phyloP scores from a whole-genome alignment of 1,140 invertebrate species.

The Atta cephalotes region DNA sequence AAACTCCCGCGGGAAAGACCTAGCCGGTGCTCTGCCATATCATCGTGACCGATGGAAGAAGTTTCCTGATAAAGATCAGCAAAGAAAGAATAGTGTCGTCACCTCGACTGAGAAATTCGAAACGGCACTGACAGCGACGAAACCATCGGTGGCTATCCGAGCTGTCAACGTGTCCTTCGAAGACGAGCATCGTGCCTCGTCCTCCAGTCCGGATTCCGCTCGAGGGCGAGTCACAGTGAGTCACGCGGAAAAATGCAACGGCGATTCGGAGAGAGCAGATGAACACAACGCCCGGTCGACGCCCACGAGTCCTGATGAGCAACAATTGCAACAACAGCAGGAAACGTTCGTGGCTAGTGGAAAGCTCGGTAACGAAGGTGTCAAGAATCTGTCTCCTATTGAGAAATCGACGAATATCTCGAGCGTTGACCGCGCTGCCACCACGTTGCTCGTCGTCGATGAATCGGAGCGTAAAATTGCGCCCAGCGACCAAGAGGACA shows the following conservation, averaged over 20 bases:
- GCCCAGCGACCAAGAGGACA: conserved; percentile 66
- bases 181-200: conserved; percentile 16
- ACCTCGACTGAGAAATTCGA: conserved; percentile 23
- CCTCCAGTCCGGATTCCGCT: conserved; percentile 21
- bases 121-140: neutral
- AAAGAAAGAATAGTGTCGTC: neutral
- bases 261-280: neutral
- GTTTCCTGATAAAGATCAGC: neutral
- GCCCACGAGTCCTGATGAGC: conserved; percentile 48
- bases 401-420: conserved; percentile 67
- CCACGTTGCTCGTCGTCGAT: conserved; percentile 82
- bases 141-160: neutral
- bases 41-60: conserved; percentile 17
- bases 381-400: conserved; percentile 26
- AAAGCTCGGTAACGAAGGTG: neutral
- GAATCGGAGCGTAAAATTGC: conserved; percentile 76
- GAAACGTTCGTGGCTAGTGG: conserved; percentile 51
- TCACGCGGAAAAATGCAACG: conserved; percentile 35
- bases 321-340: conserved; percentile 8
- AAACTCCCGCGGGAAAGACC: conserved; percentile 41
- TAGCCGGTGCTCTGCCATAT: conserved; percentile 1
- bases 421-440: conserved; percentile 77
- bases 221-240: neutral
- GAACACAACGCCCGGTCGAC: conserved; percentile 41
- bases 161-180: conserved; percentile 57